Percentiles rank a stretch among this genome's conserved stretches.
Conservation (phyloP, 2,888 invertebrate species). For the Thecocarcelia acutangulata region DNA sequence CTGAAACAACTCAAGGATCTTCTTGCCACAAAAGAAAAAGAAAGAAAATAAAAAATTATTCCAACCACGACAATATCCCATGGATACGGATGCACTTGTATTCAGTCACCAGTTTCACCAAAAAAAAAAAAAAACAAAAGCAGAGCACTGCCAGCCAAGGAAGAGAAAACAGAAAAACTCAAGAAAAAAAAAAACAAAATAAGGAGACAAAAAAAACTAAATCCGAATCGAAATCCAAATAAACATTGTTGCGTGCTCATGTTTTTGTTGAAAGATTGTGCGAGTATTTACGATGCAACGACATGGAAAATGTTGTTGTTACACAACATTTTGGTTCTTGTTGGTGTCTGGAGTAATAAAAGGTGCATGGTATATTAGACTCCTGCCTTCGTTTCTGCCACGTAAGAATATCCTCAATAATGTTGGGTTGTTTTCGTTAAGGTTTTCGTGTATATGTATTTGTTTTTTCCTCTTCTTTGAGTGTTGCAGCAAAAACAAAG, state of each 20-base stretch:
- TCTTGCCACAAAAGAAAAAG: constrained; percentile 33
- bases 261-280: constrained; percentile 68
- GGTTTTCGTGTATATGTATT: no score
- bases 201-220: constrained; percentile 29
- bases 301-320: constrained; percentile 70
- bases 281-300: constrained; percentile 70
- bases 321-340: constrained; percentile 59
- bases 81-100: constrained; percentile 57
- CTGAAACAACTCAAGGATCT: constrained; percentile 60
- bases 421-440: not conserved
- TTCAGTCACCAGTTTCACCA: constrained; percentile 12
- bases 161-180: constrained; percentile 17
- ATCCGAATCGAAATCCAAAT: constrained; percentile 58
- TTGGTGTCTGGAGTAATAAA: constrained; percentile 54
- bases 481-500: not conserved
- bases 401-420: constrained; percentile 22
- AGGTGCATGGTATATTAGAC: constrained; percentile 28
- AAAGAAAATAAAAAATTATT: constrained; percentile 40
- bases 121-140: not conserved
- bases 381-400: not conserved
- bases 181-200: not conserved
- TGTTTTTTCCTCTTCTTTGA: no score
- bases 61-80: constrained; percentile 63
- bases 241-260: constrained; percentile 70
- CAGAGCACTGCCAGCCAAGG: constrained; percentile 22